Base-by-base conservation (phyloP, 2,113 vertebrate genomes). In the Nymphicus hollandicus region DNA sequence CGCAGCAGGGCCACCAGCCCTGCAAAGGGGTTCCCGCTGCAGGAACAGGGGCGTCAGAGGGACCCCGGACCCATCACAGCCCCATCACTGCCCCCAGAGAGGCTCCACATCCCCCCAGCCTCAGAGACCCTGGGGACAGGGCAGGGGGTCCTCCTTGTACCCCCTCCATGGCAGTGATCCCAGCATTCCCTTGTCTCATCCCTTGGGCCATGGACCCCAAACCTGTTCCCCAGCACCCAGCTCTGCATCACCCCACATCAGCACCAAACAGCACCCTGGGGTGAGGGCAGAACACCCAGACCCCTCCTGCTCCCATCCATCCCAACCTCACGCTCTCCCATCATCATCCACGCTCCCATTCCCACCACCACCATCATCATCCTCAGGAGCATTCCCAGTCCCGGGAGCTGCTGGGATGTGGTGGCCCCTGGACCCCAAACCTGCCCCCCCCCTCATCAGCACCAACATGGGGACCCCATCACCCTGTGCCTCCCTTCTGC, bases 1-100 rank as follows among this genome's bases (percentile, higher is more conserved):
- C 58, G 15, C 91, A 96, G 53, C 56, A 46, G 86, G 49, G 11
- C 58, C 91, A 91, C 86, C 41, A 91, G 69, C 44, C 89, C 69
- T 0, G 7, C 28, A 0, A 77, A 85, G 65, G 97, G 94, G 61
- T 97, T 95, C 61, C 46, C 89, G 3, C 98, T 98, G 70, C 0
- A 0, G 56, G 52, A 33, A 50, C 0, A 0, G 20, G 10, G 44
- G 6, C 2, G 19, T 92, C 44, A 94, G 60, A 44, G 28, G 53
- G 33, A 66, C 2, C 71, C n/a, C 58, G 15, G 18, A 11, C 11
- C 31, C 2, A 0, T 7, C 35, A 31, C 33, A 35, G 43, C 11
- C 47, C 22, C 47, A 47, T 50, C 49, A 25, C 49, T 29, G 39
- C 10, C 28, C 6, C 49, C 49, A 14, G 24, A 49, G 47, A 55